Base-by-base conservation (phyloP, 2,113 vertebrate species). In the Charadrius vociferus region DNA sequence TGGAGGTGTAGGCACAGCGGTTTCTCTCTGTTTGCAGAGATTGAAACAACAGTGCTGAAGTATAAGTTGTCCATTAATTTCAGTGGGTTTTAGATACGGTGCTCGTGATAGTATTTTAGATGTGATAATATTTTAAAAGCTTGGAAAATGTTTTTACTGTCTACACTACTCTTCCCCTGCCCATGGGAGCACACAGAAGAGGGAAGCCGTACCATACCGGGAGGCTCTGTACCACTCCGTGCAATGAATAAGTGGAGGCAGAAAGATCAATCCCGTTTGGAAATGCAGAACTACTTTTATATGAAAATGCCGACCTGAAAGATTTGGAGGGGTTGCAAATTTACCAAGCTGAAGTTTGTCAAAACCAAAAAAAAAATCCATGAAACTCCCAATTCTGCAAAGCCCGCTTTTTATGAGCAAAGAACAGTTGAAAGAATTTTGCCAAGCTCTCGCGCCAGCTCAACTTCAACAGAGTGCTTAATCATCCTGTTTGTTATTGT, bases 401-500 rank as follows among this genome's bases (percentile, higher is more conserved):
- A 94, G 37, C 50, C 50, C 9, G 2, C 67, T 70, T 89, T 89
- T 82, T 73, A 39, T 45, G 34, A 91, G 43, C 17, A 43, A 73
- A 81, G 41, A 84, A 37, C 11, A 45, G 24, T 56, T 88, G 43
- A n/a, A 90, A 90, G 52, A 55, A 18, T 75, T 87, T 91, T 93
- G 52, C 81, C 73, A 89, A 36, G 47, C 29, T 94, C 61, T 91
- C 0, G 1, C 85, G 95, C 88, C 93, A 93, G 34, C 50, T 94
- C 32, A 30, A 11, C 39, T 86, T 86, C 14, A 84, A 53, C 74
- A 73, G 4, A 59, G 45, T 78, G 39, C 88, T 96, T 86, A 90
- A 95, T 94, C 93, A 74, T 61, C 14, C 6, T 63, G 43, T 67
- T 93, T 93, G 75, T 91, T 97, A 90, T 87, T 93, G 68, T 84